These are phyloP conservation scores for Ibidorhyncha struthersii DNA, from an alignment of 2,113 vertebrate genomes.

Conservation along the genomic window DNA sequence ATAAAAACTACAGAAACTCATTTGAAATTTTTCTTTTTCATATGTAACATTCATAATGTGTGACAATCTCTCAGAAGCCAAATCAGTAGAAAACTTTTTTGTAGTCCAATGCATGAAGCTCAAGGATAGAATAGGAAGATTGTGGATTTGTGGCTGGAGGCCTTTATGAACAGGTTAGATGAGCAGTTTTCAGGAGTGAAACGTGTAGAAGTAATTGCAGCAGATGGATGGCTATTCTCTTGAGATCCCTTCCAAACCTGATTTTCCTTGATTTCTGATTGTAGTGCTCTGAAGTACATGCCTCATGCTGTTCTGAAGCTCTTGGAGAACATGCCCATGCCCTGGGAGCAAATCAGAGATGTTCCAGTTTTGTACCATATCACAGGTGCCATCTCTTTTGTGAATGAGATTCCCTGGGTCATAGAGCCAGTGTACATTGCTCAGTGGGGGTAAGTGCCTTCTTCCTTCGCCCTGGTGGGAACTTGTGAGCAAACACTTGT, in stretches of 20 bases:
- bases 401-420: constrained; percentile 99
- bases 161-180: not conserved
- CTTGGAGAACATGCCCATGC: constrained; percentile 99
- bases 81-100: not conserved
- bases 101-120: accelerated
- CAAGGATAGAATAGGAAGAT: too few relatives aligned
- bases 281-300: constrained; percentile 97
- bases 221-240: not conserved
- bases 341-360: constrained; percentile 98
- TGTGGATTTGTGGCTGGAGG: accelerated
- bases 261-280: not conserved
- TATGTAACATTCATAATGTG: accelerated
- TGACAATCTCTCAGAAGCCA: accelerated
- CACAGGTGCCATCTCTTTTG: constrained; percentile 97
- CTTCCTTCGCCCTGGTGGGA: not conserved
- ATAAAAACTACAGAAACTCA: not conserved
- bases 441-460: constrained; percentile 92
- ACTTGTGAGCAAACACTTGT: accelerated
- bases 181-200: not conserved
- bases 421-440: constrained; percentile 98
- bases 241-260: not conserved
- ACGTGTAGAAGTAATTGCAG: not conserved
- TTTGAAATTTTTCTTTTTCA: not conserved
- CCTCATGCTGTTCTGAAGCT: constrained; percentile 97
- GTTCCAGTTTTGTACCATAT: constrained; percentile 97